These are phyloP conservation scores for Anthoptus insignis DNA, from an alignment of 2,888 invertebrate genomes.

Conservation along the genomic window DNA sequence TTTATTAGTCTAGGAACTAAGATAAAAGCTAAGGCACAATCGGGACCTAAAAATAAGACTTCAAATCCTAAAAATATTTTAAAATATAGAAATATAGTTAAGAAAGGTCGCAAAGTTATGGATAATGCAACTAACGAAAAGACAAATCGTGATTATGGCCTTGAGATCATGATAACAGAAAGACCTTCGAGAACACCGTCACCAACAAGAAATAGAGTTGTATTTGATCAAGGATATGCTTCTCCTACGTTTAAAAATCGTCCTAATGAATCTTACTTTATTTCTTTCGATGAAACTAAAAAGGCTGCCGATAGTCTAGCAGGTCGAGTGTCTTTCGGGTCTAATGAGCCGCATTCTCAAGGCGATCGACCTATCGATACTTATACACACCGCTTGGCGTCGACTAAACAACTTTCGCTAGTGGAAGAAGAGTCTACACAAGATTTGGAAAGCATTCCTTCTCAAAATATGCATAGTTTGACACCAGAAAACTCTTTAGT, in stretches of 20 bases:
- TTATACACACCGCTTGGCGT: conserved; percentile 64
- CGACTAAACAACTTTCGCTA: conserved; percentile 77
- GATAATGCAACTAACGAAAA: conserved; percentile 59
- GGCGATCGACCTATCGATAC: conserved; percentile 69
- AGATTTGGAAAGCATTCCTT: conserved; percentile 77
- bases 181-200: conserved; percentile 57
- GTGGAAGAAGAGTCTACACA: conserved; percentile 84
- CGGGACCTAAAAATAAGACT: conserved; percentile 65
- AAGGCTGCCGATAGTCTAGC: conserved; percentile 56
- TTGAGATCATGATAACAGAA: conserved; percentile 77
- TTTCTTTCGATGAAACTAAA: conserved; percentile 63
- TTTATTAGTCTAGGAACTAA: conserved; percentile 82
- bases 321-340: conserved; percentile 65
- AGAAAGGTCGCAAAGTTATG: conserved; percentile 66
- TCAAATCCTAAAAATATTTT: conserved; percentile 66
- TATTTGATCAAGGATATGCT: conserved; percentile 56
- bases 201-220: conserved; percentile 61
- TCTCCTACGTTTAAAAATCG: conserved; percentile 68
- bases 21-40: conserved; percentile 83
- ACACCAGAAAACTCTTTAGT: conserved; percentile 66
- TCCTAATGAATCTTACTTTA: conserved; percentile 73
- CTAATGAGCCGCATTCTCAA: conserved; percentile 58
- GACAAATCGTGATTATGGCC: conserved; percentile 61
- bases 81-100: conserved; percentile 72
- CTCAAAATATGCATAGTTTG: conserved; percentile 68